phyloP scores from a whole-genome alignment of 2,797 vertebrate species.

The Lithobates pipiens region DNA sequence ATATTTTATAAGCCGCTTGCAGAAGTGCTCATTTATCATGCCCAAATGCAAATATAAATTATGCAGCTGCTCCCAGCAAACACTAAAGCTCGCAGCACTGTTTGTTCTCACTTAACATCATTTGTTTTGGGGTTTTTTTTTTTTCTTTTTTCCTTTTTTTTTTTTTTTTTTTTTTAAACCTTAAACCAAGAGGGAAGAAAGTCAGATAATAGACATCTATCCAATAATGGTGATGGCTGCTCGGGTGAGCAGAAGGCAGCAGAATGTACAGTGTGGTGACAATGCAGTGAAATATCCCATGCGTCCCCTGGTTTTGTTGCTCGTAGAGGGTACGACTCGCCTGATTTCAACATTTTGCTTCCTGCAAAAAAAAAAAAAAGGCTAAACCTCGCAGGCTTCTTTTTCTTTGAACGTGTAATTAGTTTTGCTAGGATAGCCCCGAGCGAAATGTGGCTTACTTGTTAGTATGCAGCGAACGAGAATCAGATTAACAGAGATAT shows the following conservation, averaged over 20 bases:
- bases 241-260: background rate
- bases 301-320: background rate
- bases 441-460: background rate
- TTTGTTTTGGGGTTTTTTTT: conserved; percentile 15
- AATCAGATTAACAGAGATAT: background rate
- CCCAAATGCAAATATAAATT: conserved; percentile 58
- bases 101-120: conserved; percentile 52
- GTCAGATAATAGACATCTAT: conserved; percentile 12
- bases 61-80: conserved; percentile 38
- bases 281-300: background rate
- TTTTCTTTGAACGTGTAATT: conserved; percentile 36
- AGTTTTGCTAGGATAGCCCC: background rate
- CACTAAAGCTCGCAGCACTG: background rate
- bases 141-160: background rate
- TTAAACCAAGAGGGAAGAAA: background rate
- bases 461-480: background rate
- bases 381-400: background rate
- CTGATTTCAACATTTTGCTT: background rate
- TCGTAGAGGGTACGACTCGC: background rate
- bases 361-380: background rate
- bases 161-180: background rate
- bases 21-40: conserved; percentile 49
- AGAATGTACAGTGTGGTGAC: background rate
- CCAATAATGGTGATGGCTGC: background rate
- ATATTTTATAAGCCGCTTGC: conserved; percentile 53